These are phyloP conservation scores for Poecilobothrus nobilitatus DNA, from an alignment of 2,888 invertebrate genomes.

Conservation along the genomic window DNA sequence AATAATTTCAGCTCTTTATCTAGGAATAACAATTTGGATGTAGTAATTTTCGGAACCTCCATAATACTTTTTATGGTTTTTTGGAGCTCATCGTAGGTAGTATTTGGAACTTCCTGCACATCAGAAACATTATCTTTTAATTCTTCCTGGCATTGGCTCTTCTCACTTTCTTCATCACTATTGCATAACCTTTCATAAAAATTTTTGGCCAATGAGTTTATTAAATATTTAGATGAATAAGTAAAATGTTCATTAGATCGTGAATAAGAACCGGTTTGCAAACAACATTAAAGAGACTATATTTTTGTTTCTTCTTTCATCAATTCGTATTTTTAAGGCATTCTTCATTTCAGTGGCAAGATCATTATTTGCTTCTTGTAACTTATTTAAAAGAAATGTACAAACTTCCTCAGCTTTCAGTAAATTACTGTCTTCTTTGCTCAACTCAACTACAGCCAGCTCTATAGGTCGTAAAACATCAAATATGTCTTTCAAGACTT, in stretches of 20 bases:
- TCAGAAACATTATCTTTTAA: not conserved
- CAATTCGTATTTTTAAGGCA: no score
- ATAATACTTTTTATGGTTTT: not conserved
- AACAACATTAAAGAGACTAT: conserved; percentile 7
- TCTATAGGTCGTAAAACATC: conserved; percentile 15
- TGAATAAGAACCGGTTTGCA: conserved; percentile 10
- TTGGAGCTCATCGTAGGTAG: not conserved
- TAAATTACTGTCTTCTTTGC: conserved; percentile 17
- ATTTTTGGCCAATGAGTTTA: not conserved
- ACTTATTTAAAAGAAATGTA: conserved; percentile 22
- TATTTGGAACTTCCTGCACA: not conserved
- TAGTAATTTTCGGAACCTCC: not conserved
- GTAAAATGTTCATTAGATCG: conserved; percentile 5
- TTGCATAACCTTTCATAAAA: not conserved
- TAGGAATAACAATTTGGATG: not conserved
- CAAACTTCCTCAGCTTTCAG: conserved; percentile 20
- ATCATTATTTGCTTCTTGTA: conserved; percentile 19
- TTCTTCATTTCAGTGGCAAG: conserved; percentile 17
- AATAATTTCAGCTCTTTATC: no score
- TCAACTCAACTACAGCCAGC: conserved; percentile 15
- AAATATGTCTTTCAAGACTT: not conserved
- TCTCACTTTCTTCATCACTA: not conserved
- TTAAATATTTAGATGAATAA: not conserved
- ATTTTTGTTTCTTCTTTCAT: not conserved
- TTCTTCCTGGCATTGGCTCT: not conserved